These are phyloP conservation scores for Platyura marginata DNA, from an alignment of 1,140 invertebrate species.

Conservation along the genomic window DNA sequence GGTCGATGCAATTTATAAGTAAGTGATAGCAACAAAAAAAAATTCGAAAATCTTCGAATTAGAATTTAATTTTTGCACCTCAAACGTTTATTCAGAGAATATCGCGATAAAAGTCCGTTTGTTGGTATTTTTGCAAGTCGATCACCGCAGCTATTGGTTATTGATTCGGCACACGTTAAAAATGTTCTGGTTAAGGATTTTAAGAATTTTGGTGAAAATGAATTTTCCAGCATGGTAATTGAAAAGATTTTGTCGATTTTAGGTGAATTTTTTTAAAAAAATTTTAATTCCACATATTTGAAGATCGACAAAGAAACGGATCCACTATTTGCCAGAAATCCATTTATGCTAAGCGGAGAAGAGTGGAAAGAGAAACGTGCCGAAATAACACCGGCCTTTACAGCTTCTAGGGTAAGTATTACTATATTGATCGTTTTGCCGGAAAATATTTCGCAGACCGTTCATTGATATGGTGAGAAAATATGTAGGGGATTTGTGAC, in stretches of 20 bases:
- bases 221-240: constrained; percentile 13
- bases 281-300: neutral
- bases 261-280: too few relatives aligned
- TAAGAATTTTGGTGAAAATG: constrained; percentile 23
- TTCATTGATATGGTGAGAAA: too few relatives aligned
- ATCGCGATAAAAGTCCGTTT: constrained; percentile 14
- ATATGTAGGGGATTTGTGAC: too few relatives aligned
- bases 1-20: constrained; percentile 19
- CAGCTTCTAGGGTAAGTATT: constrained; percentile 20
- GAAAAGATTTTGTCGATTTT: too few relatives aligned
- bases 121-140: constrained; percentile 24
- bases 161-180: constrained; percentile 30
- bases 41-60: neutral
- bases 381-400: constrained; percentile 32
- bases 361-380: constrained; percentile 32
- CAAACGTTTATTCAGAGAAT: too few relatives aligned
- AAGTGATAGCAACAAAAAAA: constrained; percentile 1
- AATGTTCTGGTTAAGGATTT: constrained; percentile 29
- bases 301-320: constrained; percentile 20
- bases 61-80: constrained; percentile 2
- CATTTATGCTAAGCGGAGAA: constrained; percentile 25
- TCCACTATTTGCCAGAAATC: constrained; percentile 24
- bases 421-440: neutral
- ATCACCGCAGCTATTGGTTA: constrained; percentile 25
- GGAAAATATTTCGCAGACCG: too few relatives aligned